Evolutionary conservation across 2,797 vertebrate genomes (phyloP), one percentile per base, ranked within the genome.

Genomic region (Champsocephalus esox): DNA sequence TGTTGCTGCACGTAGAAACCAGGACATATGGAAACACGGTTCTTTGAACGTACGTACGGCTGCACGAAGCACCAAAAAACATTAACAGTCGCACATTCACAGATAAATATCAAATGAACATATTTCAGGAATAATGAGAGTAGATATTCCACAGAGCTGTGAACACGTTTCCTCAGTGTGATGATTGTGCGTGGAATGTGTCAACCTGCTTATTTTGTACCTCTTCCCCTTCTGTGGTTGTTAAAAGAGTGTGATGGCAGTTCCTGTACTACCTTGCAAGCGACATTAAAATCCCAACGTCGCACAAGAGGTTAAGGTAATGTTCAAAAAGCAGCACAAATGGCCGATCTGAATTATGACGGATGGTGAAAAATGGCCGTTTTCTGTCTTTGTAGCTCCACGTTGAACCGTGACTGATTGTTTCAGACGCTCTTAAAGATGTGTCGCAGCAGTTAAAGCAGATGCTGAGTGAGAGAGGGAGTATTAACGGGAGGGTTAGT

Each of bases 181-280:
- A 67, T 61, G 48, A 77, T 61, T 14, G 50, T 65, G 57, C 38
- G 38, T 38, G 11, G 17, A 64, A 44, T 1, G 70, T 59, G 65
- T 77, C 63, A 65, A 78, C 68, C 65, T 77, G 52, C 68, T 77
- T 81, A 55, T 82, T 84, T 84, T 79, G n/a, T 78, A 68, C 62
- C 54, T 50, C 12, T 2, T 19, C 17, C 14, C 70, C 38, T 46
- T 44, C 38, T 59, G 44, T 68, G 48, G 46, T n/a, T 77, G 41
- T 50, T 46, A 12, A 6, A 13, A 55, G 44, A 11, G n/a, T 14
- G 1, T 59, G 13, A 3, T 55, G 16, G 4, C 66, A 12, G 10
- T 41, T 57, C 21, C 21, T 70, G 49, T 67, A 66, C 38, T 67
- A 54, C 54, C 43, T 0, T n/a, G 19, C 5, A 34, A 54, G 46